Evolutionary conservation across 2,797 vertebrate genomes (phyloP), one percentile per base, ranked within the genome.

Genomic region (Sebastiscus albofasciatus): DNA sequence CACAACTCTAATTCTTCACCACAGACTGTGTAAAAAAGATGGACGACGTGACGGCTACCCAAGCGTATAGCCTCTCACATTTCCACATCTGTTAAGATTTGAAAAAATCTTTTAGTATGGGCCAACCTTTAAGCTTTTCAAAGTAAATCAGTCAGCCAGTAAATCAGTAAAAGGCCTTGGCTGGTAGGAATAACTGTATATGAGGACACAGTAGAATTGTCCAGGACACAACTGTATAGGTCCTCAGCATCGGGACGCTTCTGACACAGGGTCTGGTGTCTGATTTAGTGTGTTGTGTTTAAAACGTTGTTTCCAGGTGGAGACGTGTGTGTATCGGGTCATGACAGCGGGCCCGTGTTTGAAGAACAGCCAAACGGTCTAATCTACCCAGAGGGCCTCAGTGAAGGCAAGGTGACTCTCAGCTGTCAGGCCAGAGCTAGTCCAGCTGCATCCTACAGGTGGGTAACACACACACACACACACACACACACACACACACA

Each of bases 371-470:
- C 98, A 0, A 95, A 89, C 34, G 95, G 97, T 84, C 89, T 96
- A 3, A 95, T 99, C 67, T 99, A 97, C 91, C 97, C 98, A 1
- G 98, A 99, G 83, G 97, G 97, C 18, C 96, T 98, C 14, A 94
- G 87, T 2, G 97, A 99, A 62, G 98, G 97, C 83, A 98, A 98
- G 84, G 96, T 99, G 82, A 97, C 95, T 0, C 91, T 99, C 82
- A 92, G 93, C 3, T 99, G 98, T 80, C 95, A 96, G 18, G 97
- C 97, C 1, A 94, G 98, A 77, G 97, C 98, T 83, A 99, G 91
- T 58, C 98, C 98, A 42, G 96, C 97, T 0, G 97, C 97, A 0
- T 96, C 95, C 18, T 99, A 99, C 86, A 97, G 97, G 98, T 99
- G 84, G 89, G 81, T 75, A 33, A 54, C 69, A 72, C 52, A 60